Conservation (phyloP, 2,113 vertebrate species). For the Brachyhypopomus gauderio region DNA sequence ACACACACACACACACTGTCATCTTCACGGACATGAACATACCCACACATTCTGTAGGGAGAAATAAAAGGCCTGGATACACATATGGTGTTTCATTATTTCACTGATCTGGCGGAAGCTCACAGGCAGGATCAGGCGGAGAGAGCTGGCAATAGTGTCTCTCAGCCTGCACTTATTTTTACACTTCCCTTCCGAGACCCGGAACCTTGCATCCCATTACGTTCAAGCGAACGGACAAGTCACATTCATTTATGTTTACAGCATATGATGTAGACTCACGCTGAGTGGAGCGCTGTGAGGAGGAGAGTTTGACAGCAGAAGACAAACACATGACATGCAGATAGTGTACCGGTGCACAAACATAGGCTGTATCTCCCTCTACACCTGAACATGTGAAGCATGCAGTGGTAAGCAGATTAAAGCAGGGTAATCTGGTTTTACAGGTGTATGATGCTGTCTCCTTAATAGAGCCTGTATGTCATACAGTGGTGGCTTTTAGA, state of each 20-base stretch:
- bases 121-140: not conserved
- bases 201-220: not conserved
- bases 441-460: not conserved
- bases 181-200: not conserved
- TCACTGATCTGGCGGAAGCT: not conserved
- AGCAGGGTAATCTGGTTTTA: no score
- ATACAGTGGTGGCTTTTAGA: not conserved
- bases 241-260: not conserved
- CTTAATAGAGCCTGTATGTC: not conserved
- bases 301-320: not conserved
- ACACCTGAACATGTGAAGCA: not conserved
- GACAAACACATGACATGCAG: no score
- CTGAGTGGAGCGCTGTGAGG: no score
- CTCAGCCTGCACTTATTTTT: not conserved
- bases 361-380: not conserved
- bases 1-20: no score
- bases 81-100: slow-evolving; percentile 16
- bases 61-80: not conserved
- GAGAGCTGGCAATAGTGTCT: not conserved
- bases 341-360: no score
- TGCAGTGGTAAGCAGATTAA: not conserved
- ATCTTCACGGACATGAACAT: not conserved
- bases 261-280: no score
- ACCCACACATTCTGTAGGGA: not conserved
- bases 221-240: not conserved